Evolutionary conservation across 1,140 invertebrate genomes (phyloP), one percentile per base, ranked within the genome.

Genomic region (Philotrypesis tridentata): DNA sequence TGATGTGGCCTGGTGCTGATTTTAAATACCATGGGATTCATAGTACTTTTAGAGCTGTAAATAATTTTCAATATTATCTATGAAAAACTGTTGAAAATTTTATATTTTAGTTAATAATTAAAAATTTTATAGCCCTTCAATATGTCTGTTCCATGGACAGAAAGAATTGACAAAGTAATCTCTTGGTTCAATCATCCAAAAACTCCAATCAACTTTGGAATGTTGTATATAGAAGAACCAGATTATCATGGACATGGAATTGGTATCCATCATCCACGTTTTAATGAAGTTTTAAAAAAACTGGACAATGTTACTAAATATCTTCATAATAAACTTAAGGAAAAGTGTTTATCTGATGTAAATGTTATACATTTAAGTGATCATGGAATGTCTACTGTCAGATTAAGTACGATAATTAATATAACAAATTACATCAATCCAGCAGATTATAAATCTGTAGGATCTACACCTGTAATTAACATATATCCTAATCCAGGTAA

Each of bases 171-270:
- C 83, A 92, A 90, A 84, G 89, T 95, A 1, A 91, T 96, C 7
- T 89, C 92, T 0, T 96, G 96, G 95, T 93, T 97, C 73, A 88
- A 87, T n/a, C 85, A 95, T 85, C 89, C 92, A 0, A 87, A 77
- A 25, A 92, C 88, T 71, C 93, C 94, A 37, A 93, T 93, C 5
- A 94, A 95, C 88, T 90, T 96, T 73, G 93, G 95, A 8, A 92
- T 95, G 86, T 60, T 96, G 21, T 97, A 97, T 87, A 94, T 96
- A 85, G 93, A 96, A 85, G 94, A 96, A 87, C 96, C 96, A 1
- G 96, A 96, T 88, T 88, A 88, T 8, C 91, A 92, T 81, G 94
- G 90, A 6, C 94, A 95, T 85, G 87, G 77, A 0, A 91, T 89
- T 82, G 94, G 94, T 55, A 90, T 91, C 25, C 86, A 92, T 40